Evolutionary conservation across 2,888 invertebrate species (phyloP).

Genomic region (Nomada ruficornis): DNA sequence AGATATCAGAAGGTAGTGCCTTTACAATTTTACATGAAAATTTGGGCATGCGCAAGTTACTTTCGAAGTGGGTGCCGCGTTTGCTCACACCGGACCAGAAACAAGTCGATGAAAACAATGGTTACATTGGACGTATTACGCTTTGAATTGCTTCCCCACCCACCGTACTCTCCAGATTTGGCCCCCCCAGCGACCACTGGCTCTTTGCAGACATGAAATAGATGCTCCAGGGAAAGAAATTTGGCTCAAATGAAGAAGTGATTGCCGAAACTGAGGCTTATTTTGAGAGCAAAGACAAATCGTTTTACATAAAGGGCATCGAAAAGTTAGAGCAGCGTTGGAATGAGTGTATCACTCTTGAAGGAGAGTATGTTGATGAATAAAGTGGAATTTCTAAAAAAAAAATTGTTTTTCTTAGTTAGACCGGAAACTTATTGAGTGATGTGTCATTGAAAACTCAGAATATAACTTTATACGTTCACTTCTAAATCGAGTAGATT

Average conservation of each 20-base stretch:
- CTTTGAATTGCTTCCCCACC: too few relatives aligned
- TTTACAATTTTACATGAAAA: conserved; percentile 1
- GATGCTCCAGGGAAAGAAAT: conserved; percentile 9
- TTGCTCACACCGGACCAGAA: background rate
- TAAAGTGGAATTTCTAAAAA: conserved; percentile 22
- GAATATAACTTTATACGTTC: too few relatives aligned
- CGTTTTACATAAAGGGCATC: conserved; percentile 39
- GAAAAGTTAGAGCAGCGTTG: conserved; percentile 46
- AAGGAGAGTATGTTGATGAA: conserved; percentile 55
- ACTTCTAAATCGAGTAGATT: too few relatives aligned
- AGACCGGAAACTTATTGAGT: background rate
- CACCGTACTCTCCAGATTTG: too few relatives aligned
- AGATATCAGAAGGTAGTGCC: conserved; percentile 60
- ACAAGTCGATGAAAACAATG: too few relatives aligned
- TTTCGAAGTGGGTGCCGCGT: conserved; percentile 10
- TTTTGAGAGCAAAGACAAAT: conserved; percentile 53
- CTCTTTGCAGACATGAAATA: background rate
- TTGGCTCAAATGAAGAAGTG: conserved; percentile 48
- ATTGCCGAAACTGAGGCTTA: conserved; percentile 50
- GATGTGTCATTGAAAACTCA: too few relatives aligned
- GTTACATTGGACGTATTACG: too few relatives aligned
- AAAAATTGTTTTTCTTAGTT: background rate
- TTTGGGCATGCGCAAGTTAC: conserved; percentile 9
- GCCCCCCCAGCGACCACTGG: background rate
- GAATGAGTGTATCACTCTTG: conserved; percentile 36